These are phyloP conservation scores for Girardinus metallicus DNA, from an alignment of 2,797 vertebrate genomes.

Conservation along the genomic window DNA sequence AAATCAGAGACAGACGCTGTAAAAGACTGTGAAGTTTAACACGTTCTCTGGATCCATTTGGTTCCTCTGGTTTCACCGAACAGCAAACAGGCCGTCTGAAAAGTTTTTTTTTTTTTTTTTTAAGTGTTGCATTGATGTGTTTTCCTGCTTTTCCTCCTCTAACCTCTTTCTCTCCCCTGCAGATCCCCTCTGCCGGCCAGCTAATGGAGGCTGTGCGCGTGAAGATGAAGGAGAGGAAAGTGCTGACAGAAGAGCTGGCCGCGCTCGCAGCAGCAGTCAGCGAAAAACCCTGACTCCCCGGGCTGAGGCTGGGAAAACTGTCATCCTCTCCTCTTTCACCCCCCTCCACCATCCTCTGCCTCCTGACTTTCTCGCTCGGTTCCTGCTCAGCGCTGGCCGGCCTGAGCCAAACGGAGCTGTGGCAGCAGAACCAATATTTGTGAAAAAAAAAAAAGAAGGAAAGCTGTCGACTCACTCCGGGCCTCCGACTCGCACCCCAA, in stretches of 20 bases:
- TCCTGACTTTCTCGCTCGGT: constrained; percentile 44
- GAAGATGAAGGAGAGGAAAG: constrained; percentile 94
- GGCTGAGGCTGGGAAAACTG: constrained; percentile 81
- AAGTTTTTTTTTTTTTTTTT: constrained; percentile 34
- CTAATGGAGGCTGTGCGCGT: constrained; percentile 89
- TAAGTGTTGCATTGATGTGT: constrained; percentile 58
- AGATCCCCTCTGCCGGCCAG: constrained; percentile 90
- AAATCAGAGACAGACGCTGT: constrained; percentile 16
- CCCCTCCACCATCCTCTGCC: constrained; percentile 27
- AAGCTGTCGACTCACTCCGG: constrained; percentile 68
- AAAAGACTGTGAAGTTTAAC: constrained; percentile 49
- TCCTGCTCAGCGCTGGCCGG: constrained; percentile 68
- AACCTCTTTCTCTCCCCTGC: constrained; percentile 67
- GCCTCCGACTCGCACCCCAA: constrained; percentile 66
- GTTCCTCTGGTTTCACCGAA: constrained; percentile 55
- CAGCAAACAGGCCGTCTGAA: constrained; percentile 25
- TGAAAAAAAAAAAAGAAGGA: constrained; percentile 43
- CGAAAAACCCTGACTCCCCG: constrained; percentile 81
- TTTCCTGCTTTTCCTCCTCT: constrained; percentile 65
- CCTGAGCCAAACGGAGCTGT: constrained; percentile 68
- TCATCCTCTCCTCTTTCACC: constrained; percentile 73
- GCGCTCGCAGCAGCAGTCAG: constrained; percentile 81
- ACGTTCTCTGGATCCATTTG: constrained; percentile 43
- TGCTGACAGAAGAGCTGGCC: constrained; percentile 89
- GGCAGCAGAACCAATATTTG: constrained; percentile 77